Conservation (phyloP, 2,888 invertebrate genomes). For the Cremastinae sp. region DNA sequence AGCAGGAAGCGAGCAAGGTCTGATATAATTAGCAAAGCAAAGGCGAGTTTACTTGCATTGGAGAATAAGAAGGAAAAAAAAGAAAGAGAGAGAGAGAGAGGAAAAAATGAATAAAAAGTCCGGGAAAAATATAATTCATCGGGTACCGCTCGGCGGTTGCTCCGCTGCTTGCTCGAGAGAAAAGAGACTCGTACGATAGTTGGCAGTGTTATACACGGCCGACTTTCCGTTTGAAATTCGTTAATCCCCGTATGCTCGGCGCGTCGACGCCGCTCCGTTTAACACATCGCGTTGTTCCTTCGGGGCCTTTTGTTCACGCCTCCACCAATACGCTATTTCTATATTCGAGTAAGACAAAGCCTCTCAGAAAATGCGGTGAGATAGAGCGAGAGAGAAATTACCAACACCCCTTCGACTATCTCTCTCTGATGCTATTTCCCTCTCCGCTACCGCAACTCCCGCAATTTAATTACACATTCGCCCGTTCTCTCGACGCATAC, state of each 20-base stretch:
- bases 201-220: slow-evolving; percentile 10
- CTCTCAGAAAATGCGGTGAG: slow-evolving; percentile 1
- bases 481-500: slow-evolving; percentile 10
- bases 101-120: too few species aligned
- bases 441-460: slow-evolving; percentile 16
- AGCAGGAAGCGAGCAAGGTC: too few species aligned
- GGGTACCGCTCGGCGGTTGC: not conserved
- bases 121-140: slow-evolving; percentile 9
- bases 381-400: not conserved
- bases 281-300: slow-evolving; percentile 12
- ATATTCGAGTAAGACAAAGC: slow-evolving; percentile 19
- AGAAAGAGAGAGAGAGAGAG: too few species aligned
- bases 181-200: slow-evolving; percentile 8
- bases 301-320: slow-evolving; percentile 33
- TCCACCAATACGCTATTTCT: slow-evolving; percentile 26
- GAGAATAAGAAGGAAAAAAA: too few species aligned
- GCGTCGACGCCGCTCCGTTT: slow-evolving; percentile 15
- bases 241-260: slow-evolving; percentile 17
- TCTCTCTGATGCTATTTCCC: not conserved
- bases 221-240: slow-evolving; percentile 44
- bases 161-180: slow-evolving; percentile 10
- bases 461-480: slow-evolving; percentile 43
- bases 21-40: too few species aligned
- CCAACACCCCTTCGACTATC: slow-evolving; percentile 6
- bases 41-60: too few species aligned